phyloP scores from a whole-genome alignment of 2,113 vertebrate genomes.

The Cinclus cinclus region DNA sequence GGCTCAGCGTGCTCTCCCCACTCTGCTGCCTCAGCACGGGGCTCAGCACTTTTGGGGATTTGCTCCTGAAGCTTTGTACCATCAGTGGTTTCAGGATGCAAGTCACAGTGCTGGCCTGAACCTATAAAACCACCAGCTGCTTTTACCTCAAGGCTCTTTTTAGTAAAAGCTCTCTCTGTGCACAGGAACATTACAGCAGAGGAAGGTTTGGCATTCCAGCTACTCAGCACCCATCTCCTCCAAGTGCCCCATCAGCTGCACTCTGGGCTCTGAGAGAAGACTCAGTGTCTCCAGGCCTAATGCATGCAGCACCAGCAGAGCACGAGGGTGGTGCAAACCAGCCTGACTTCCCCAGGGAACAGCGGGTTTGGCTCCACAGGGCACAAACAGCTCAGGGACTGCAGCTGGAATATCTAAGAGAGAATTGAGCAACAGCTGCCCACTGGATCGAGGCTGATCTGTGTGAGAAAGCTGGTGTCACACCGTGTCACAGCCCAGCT shows the following conservation, averaged over 20 bases:
- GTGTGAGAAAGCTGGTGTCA: not conserved
- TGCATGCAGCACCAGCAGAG: not conserved
- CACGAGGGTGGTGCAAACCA: not conserved
- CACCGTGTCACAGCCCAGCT: not conserved
- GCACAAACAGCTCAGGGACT: not conserved
- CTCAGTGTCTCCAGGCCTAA: not conserved
- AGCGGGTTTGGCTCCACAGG: not conserved
- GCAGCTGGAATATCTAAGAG: not conserved
- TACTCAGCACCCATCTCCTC: not conserved
- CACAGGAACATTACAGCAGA: not conserved
- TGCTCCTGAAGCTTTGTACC: slow-evolving; percentile 22
- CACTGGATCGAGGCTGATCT: rapidly evolving
- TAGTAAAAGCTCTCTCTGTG: not conserved
- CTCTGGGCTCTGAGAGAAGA: not conserved
- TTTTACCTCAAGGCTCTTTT: not conserved
- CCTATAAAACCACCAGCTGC: not conserved
- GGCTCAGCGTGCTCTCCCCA: not conserved
- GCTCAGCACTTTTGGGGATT: slow-evolving; percentile 49
- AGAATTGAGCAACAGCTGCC: not conserved
- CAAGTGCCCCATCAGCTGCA: not conserved
- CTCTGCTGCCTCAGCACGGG: slow-evolving; percentile 17
- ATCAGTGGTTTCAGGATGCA: slow-evolving; percentile 31
- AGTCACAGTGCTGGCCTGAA: not conserved
- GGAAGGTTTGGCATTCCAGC: not conserved
- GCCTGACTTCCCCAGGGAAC: not conserved